Evolutionary conservation across 2,888 invertebrate genomes (phyloP).

Genomic region (Drosophila subsilvestris): DNA sequence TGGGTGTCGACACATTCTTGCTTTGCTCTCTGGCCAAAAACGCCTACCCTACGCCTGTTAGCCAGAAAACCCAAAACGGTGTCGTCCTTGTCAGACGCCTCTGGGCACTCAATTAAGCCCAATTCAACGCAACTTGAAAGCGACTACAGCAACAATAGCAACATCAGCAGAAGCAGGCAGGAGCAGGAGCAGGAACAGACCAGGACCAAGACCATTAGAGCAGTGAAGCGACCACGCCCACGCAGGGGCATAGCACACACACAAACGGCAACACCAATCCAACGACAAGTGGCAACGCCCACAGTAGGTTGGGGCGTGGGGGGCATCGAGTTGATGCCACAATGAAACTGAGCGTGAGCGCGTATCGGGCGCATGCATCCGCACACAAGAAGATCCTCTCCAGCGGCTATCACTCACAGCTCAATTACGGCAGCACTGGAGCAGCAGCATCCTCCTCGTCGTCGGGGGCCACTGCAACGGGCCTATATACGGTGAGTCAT

Average conservation of each 20-base stretch:
- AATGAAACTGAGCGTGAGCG: constrained; percentile 95
- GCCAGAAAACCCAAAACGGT: constrained; percentile 26
- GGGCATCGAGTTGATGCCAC: constrained; percentile 65
- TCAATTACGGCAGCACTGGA: constrained; percentile 91
- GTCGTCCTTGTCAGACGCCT: constrained; percentile 57
- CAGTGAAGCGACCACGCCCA: constrained; percentile 19
- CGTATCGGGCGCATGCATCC: constrained; percentile 94
- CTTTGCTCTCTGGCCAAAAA: neutral
- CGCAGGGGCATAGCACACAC: constrained; percentile 3
- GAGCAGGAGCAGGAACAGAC: constrained; percentile 24
- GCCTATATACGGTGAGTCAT: constrained; percentile 86
- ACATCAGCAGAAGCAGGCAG: constrained; percentile 23
- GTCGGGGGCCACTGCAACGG: constrained; percentile 80
- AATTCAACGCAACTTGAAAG: constrained; percentile 63
- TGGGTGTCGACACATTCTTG: constrained; percentile 46
- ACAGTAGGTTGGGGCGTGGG: constrained; percentile 7
- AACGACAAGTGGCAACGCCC: neutral
- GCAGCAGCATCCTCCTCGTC: constrained; percentile 87
- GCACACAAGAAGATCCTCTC: constrained; percentile 94
- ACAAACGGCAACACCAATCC: neutral
- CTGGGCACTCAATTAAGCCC: constrained; percentile 73
- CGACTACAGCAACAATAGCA: constrained; percentile 28
- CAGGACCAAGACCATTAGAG: constrained; percentile 31
- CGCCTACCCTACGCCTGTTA: constrained; percentile 4
- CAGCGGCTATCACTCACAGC: constrained; percentile 90